Percentiles rank a stretch among this genome's conserved stretches.
phyloP scores from a whole-genome alignment of 2,797 vertebrate genomes.

The Macropodus opercularis region DNA sequence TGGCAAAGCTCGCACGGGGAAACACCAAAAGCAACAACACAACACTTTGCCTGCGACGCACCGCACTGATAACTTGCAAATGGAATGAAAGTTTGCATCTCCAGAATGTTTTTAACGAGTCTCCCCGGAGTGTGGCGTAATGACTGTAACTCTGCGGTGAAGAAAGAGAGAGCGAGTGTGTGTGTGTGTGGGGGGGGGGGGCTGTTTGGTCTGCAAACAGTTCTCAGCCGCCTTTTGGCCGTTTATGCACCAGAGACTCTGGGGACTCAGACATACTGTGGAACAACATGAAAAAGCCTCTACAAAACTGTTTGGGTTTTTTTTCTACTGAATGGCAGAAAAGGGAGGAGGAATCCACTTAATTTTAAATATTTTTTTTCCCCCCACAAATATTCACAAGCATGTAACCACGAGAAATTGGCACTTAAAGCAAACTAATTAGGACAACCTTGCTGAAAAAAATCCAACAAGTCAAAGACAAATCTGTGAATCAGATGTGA shows the following conservation, averaged over 20 bases:
- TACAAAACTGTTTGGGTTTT: constrained; percentile 73
- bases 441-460: not conserved
- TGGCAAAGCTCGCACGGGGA: constrained; percentile 51
- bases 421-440: constrained; percentile 25
- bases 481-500: too few species aligned
- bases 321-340: constrained; percentile 57
- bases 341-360: constrained; percentile 47
- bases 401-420: constrained; percentile 2
- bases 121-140: constrained; percentile 71
- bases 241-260: constrained; percentile 67
- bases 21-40: constrained; percentile 59
- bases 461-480: not conserved
- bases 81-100: constrained; percentile 77
- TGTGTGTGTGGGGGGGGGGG: not conserved
- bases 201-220: constrained; percentile 56
- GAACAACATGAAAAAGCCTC: constrained; percentile 63
- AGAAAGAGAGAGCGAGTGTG: constrained; percentile 12
- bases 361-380: constrained; percentile 49
- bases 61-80: constrained; percentile 69
- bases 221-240: constrained; percentile 63
- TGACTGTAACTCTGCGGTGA: constrained; percentile 59
- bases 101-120: constrained; percentile 77
- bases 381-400: constrained; percentile 18
- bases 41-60: constrained; percentile 74
- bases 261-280: constrained; percentile 58